Conservation (phyloP, 2,888 invertebrate genomes). For the Kryphioiulus occultus region DNA sequence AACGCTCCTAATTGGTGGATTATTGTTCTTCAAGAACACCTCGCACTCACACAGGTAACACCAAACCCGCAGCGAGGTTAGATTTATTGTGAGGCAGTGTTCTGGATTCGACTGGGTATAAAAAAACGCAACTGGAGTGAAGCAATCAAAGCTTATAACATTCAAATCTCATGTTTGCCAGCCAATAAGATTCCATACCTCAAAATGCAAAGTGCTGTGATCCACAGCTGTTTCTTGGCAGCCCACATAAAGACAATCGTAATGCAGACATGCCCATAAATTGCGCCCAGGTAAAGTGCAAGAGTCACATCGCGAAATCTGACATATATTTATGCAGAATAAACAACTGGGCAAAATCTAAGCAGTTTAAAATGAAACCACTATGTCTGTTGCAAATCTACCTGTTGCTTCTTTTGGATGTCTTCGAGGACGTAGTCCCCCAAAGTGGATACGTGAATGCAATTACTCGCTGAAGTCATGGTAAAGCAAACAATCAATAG, state of each 20-base stretch:
- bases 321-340: neutral
- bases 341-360: too few relatives aligned
- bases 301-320: slow-evolving; percentile 69
- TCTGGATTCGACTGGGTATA: slow-evolving; percentile 54
- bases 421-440: slow-evolving; percentile 59
- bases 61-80: slow-evolving; percentile 85
- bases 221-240: slow-evolving; percentile 84
- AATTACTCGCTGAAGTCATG: slow-evolving; percentile 53
- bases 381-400: neutral
- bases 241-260: slow-evolving; percentile 79
- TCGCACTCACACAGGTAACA: slow-evolving; percentile 87
- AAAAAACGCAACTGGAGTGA: neutral
- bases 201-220: slow-evolving; percentile 82
- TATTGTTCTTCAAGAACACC: slow-evolving; percentile 70
- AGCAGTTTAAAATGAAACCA: too few relatives aligned
- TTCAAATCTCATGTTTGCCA: neutral
- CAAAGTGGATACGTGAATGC: slow-evolving; percentile 59
- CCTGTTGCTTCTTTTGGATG: slow-evolving; percentile 56
- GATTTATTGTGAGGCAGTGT: slow-evolving; percentile 84
- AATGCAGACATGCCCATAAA: slow-evolving; percentile 85
- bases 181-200: slow-evolving; percentile 64
- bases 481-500: neutral
- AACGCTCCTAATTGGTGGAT: slow-evolving; percentile 60
- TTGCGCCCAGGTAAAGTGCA: slow-evolving; percentile 79
- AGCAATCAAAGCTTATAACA: neutral